Conservation (phyloP, 1,140 invertebrate genomes). For the Bombus haemorrhoidalis region DNA sequence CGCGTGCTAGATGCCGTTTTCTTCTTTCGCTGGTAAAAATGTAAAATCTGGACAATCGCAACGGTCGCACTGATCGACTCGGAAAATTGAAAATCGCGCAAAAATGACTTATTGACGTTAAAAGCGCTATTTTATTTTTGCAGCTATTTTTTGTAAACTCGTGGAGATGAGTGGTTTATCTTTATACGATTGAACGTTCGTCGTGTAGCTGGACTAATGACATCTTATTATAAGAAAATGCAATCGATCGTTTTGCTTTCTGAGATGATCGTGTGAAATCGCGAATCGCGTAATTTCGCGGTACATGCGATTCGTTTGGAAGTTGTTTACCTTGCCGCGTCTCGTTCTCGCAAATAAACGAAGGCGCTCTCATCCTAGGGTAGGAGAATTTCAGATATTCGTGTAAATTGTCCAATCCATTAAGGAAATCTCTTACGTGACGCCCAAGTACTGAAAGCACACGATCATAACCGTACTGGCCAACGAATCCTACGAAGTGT, state of each 20-base stretch:
- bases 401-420: slow-evolving; percentile 97
- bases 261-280: too few species aligned
- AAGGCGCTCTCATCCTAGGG: slow-evolving; percentile 95
- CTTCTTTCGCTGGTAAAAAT: background rate
- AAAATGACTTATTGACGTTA: too few species aligned
- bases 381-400: slow-evolving; percentile 99
- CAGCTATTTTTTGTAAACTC: too few species aligned
- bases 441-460: slow-evolving; percentile 94
- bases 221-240: too few species aligned
- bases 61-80: too few species aligned
- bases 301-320: background rate
- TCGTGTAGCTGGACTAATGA: too few species aligned
- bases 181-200: rapidly evolving
- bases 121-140: too few species aligned
- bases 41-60: background rate
- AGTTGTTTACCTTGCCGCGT: slow-evolving; percentile 85
- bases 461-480: slow-evolving; percentile 97
- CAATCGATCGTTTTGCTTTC: too few species aligned
- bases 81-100: too few species aligned
- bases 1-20: background rate
- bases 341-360: slow-evolving; percentile 98
- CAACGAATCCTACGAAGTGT: slow-evolving; percentile 94
- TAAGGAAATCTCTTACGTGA: slow-evolving; percentile 97
- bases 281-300: too few species aligned
- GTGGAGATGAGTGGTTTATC: too few species aligned